Percentiles rank a stretch among this genome's conserved stretches.
phyloP scores from a whole-genome alignment of 2,113 vertebrate species.

The Pseudonaja textilis region DNA sequence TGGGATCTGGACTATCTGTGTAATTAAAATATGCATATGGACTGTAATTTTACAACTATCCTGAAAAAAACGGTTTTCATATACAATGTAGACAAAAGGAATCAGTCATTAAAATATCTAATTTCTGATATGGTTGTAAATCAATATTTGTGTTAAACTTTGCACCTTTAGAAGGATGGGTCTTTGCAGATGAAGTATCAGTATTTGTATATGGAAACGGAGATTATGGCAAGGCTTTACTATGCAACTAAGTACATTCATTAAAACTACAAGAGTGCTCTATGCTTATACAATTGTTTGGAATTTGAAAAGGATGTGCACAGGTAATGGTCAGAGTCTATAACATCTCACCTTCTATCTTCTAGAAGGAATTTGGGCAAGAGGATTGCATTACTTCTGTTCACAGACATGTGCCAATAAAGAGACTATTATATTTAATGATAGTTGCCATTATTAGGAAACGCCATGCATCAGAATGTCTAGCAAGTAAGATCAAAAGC shows the following conservation, averaged over 20 bases:
- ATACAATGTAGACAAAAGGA: neutral
- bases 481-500: neutral
- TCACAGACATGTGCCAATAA: neutral
- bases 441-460: neutral
- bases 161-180: neutral
- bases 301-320: neutral
- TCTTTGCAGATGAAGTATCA: neutral
- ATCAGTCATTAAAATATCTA: neutral
- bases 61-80: neutral
- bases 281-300: neutral
- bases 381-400: neutral
- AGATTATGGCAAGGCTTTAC: neutral
- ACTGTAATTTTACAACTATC: neutral
- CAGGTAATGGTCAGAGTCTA: neutral
- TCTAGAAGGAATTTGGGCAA: neutral
- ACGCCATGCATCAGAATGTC: neutral
- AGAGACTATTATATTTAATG: neutral
- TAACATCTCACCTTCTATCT: neutral
- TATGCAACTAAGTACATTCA: neutral
- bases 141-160: neutral
- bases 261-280: neutral
- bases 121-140: neutral
- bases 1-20: neutral
- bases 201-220: neutral
- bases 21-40: neutral